These are phyloP conservation scores for Crotophaga sulcirostris DNA, from an alignment of 2,113 vertebrate species.

Conservation along the genomic window DNA sequence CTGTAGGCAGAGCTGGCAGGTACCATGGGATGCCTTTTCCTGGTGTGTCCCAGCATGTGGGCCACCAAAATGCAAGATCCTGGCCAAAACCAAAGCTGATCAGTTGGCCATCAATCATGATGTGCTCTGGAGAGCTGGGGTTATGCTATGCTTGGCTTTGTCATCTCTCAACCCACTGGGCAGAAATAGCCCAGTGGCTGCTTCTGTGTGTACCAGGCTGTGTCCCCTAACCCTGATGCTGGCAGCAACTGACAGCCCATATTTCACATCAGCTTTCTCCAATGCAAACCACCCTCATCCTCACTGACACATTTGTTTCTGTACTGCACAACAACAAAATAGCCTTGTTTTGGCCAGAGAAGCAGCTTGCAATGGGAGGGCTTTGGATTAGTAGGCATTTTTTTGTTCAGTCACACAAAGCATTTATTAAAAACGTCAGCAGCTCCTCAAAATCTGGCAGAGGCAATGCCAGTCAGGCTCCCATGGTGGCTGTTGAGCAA, in stretches of 20 bases:
- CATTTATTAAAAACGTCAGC: background rate
- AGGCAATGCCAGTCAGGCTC: background rate
- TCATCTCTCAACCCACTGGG: background rate
- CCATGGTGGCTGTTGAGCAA: rapidly evolving
- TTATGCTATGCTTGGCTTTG: background rate
- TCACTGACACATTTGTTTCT: background rate
- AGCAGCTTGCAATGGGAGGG: background rate
- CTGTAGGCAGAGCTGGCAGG: constrained; percentile 44
- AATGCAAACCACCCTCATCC: background rate
- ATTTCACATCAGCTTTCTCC: background rate
- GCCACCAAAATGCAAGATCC: background rate
- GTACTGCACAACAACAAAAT: background rate
- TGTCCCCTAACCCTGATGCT: background rate
- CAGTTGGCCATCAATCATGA: too few species aligned
- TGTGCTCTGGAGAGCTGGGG: background rate
- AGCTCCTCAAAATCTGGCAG: background rate
- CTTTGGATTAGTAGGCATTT: background rate
- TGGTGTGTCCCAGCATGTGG: background rate
- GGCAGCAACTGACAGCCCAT: background rate
- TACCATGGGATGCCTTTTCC: background rate
- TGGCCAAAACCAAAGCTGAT: too few species aligned
- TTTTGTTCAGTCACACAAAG: background rate
- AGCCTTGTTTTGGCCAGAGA: background rate
- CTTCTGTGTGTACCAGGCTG: background rate
- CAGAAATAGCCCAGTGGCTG: background rate